Conservation (phyloP, 2,797 vertebrate species). For the Apodemus agrarius region DNA sequence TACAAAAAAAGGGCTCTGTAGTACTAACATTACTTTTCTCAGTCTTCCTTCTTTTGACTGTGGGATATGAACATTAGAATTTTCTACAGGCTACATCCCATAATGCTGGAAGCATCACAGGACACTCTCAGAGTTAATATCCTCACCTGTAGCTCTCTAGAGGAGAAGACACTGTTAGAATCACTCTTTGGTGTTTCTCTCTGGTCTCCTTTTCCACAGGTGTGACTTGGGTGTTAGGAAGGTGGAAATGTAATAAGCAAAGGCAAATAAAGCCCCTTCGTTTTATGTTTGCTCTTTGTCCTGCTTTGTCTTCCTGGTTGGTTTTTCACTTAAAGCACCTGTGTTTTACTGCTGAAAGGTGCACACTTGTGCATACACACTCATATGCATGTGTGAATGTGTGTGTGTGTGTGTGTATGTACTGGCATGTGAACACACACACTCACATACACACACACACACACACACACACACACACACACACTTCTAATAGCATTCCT, state of each 20-base stretch:
- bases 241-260: conserved; percentile 28
- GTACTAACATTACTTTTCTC: neutral
- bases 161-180: conserved; percentile 51
- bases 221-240: conserved; percentile 56
- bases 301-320: neutral
- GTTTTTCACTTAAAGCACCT: conserved; percentile 2
- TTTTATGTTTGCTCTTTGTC: conserved; percentile 53
- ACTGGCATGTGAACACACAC: neutral
- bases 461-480: neutral
- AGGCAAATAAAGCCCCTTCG: conserved; percentile 1
- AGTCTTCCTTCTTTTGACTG: conserved; percentile 54
- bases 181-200: conserved; percentile 53
- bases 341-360: conserved; percentile 21
- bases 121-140: conserved; percentile 54
- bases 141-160: conserved; percentile 42
- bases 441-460: neutral
- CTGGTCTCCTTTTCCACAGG: conserved; percentile 29
- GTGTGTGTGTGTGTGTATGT: neutral
- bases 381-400: neutral
- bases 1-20: neutral
- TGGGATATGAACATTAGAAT: conserved; percentile 69
- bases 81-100: neutral
- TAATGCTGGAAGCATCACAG: conserved; percentile 48
- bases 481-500: conserved; percentile 53
- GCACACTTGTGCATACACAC: too few relatives aligned